These are phyloP conservation scores for Torymus auratus DNA, from an alignment of 2,888 invertebrate species.

Conservation along the genomic window DNA sequence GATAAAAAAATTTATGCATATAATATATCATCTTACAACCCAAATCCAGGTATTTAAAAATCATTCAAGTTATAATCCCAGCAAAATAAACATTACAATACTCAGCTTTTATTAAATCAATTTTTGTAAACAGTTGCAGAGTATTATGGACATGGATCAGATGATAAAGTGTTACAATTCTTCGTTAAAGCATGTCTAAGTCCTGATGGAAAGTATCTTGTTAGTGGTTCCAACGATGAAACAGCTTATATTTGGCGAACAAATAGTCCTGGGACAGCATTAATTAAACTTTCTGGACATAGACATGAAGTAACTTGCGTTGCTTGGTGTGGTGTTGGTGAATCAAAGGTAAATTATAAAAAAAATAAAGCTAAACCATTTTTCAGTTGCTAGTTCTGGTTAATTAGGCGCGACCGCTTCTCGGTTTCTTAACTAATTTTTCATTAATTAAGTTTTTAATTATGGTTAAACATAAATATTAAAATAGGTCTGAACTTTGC, in stretches of 20 bases:
- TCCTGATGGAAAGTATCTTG: constrained; percentile 87
- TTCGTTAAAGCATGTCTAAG: constrained; percentile 91
- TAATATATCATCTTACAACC: constrained; percentile 84
- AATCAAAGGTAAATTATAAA: constrained; percentile 76
- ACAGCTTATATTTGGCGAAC: constrained; percentile 92
- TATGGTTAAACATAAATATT: no score
- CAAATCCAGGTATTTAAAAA: constrained; percentile 79
- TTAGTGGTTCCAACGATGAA: constrained; percentile 93
- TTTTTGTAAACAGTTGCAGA: constrained; percentile 71
- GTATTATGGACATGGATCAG: constrained; percentile 85
- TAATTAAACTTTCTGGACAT: constrained; percentile 86
- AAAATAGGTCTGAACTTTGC: no score
- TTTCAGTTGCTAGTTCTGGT: no score
- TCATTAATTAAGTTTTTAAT: no score
- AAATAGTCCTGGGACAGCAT: constrained; percentile 80
- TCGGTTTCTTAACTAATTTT: no score
- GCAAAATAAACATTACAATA: background rate
- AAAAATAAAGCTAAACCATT: constrained; percentile 14
- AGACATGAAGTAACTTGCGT: constrained; percentile 92
- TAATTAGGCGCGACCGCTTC: no score
- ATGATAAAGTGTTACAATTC: constrained; percentile 87
- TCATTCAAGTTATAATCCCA: background rate
- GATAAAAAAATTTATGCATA: constrained; percentile 92
- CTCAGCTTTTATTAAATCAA: background rate
- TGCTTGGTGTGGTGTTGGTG: constrained; percentile 84